Evolutionary conservation across 2,113 vertebrate genomes (phyloP), one percentile per base, ranked within the genome.

Genomic region (Stictonetta naevosa): DNA sequence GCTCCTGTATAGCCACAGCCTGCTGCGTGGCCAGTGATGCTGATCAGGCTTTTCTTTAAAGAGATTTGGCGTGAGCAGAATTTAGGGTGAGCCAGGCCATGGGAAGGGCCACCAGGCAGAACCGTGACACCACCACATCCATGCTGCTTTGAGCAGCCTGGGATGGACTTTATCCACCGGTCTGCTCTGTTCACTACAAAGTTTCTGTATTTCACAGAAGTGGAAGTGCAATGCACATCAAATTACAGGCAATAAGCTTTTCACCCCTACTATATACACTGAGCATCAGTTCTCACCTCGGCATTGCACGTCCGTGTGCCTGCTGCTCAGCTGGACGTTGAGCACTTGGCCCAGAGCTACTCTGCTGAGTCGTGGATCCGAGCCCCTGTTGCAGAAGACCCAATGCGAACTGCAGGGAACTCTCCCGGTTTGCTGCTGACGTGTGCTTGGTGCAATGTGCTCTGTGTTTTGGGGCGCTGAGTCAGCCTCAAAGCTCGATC

Each of bases 361-460:
- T 55, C 31, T 56, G 3, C 10, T 2, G 28, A 60, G 60, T 46
- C 74, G 60, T 56, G 59, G 58, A 29, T 20, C 18, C 31, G n/a
- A 44, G n/a, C 17, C 22, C 34, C 34, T 34, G 2, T 28, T 63
- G 62, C 25, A 28, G 36, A 63, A 59, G 25, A 66, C 19, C 36
- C 8, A 5, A 3, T 6, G 29, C 38, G 42, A 44, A 23, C 52
- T 31, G 23, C 6, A 26, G 72, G 82, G 76, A 62, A 31, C 33
- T 33, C 25, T 6, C 1, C 3, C 0, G 0, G 4, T 67, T 62
- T 68, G 38, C 62, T 74, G 34, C 53, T 58, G 19, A 1, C 3
- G 0, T 1, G 52, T 0, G 1, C 4, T 86, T n/a, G 4, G 9
- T 19, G 2, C 17, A 25, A 3, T 1, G 8, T 44, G 52, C 42